Evolutionary conservation across 2,888 invertebrate genomes (phyloP).

Genomic region (Ophion obscuratus): DNA sequence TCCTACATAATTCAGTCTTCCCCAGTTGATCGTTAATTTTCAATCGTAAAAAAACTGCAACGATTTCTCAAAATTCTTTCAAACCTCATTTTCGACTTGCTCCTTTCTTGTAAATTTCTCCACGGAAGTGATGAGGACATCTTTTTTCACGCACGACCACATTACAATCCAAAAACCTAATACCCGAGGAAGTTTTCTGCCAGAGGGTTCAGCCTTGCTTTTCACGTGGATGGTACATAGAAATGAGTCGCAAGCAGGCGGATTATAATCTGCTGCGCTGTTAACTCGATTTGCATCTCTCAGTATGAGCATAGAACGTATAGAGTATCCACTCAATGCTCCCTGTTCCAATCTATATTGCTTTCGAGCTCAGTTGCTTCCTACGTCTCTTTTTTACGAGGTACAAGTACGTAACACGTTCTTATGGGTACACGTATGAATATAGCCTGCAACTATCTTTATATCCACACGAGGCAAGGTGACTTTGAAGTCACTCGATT

Average conservation of each 20-base stretch:
- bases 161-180: neutral
- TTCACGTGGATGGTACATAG: conserved; percentile 7
- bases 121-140: neutral
- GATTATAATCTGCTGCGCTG: conserved; percentile 6
- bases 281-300: conserved; percentile 13
- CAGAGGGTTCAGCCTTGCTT: neutral
- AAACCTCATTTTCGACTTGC: neutral
- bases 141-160: neutral
- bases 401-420: conserved; percentile 18
- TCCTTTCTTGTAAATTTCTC: neutral
- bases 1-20: neutral
- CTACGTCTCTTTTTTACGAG: conserved; percentile 24
- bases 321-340: conserved; percentile 10
- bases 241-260: neutral
- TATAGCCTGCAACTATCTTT: neutral
- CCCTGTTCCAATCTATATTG: conserved; percentile 19
- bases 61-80: neutral
- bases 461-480: neutral
- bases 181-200: neutral
- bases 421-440: neutral
- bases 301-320: conserved; percentile 1
- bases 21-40: neutral
- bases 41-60: neutral
- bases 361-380: conserved; percentile 23
- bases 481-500: neutral